Evolutionary conservation across 2,888 invertebrate genomes (phyloP).

Genomic region (Sisyra nigra): DNA sequence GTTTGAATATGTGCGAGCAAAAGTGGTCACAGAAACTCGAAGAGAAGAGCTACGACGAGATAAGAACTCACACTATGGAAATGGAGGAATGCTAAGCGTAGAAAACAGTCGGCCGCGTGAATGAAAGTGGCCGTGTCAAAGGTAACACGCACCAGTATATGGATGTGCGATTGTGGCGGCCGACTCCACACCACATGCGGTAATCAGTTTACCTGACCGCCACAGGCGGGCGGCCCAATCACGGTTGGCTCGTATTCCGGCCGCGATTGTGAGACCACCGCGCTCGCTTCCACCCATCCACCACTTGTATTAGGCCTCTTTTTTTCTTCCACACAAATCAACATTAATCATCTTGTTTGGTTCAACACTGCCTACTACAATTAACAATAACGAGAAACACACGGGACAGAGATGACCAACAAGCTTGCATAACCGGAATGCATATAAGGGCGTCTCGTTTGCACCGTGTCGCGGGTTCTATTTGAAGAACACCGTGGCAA

Average conservation of each 20-base stretch:
- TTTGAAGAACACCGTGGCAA: constrained; percentile 3
- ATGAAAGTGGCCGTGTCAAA: constrained; percentile 3
- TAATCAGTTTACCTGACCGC: constrained; percentile 8
- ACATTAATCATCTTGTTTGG: constrained; percentile 5
- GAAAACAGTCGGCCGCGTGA: constrained; percentile 6
- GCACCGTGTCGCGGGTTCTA: background rate
- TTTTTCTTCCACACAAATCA: constrained; percentile 1
- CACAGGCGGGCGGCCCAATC: constrained; percentile 2
- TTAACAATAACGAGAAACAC: background rate
- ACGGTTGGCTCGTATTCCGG: background rate
- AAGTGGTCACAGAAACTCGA: too few species aligned
- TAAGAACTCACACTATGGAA: background rate
- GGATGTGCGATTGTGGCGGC: constrained; percentile 6
- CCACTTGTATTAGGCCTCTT: background rate
- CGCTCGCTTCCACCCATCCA: background rate
- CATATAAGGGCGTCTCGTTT: background rate
- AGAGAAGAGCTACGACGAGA: too few species aligned
- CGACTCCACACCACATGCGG: constrained; percentile 6
- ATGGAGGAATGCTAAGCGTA: constrained; percentile 4
- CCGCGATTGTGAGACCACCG: background rate
- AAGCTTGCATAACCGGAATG: too few species aligned
- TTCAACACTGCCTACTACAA: constrained; percentile 5
- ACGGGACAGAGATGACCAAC: too few species aligned
- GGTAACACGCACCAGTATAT: constrained; percentile 7
- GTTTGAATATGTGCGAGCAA: too few species aligned